Evolutionary conservation across 2,797 vertebrate species (phyloP), one percentile per base, ranked within the genome.

Genomic region (Aulostomus chinensis): DNA sequence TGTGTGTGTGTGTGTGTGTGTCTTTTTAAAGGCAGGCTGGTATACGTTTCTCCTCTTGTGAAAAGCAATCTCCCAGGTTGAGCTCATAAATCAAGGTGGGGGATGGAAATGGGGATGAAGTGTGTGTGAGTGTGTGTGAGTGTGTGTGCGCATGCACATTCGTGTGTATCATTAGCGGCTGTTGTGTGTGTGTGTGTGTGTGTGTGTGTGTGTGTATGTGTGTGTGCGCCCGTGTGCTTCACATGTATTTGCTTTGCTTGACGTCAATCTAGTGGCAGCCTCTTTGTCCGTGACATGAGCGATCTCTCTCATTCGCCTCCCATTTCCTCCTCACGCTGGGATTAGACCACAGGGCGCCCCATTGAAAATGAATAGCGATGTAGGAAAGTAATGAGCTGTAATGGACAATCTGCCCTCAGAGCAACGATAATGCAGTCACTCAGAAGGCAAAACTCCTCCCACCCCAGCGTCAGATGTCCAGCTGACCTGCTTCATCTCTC

Each of bases 61-160:
- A 54, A 84, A 88, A 85, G 71, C 82, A 86, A 86, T 87, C 81
- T 85, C 67, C 75, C 72, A 58, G 76, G 71, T 84, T 77, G 84
- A 77, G 76, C 77, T 77, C 83, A 79, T 87, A 85, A 86, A 86
- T 87, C 85, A 85, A 37, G 60, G 50, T 62, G 67, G 85, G 86
- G 82, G 80, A 71, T 75, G 78, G 54, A 76, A 68, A 68, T 67
- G 38, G 20, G 49, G 58, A 54, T 60, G 56, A 67, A 60, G 51
- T 64, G 21, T 24, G 16, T 8, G 36, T n/a, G 11, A 42, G 11
- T 22, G 42, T 41, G 58, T 35, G 38, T 46, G 39, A 38, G n/a
- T 31, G 46, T 36, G 15, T 24, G 36, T 26, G 30, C 15, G 52
- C 9, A 32, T 20, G n/a, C n/a, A n/a, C n/a, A n/a, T n/a, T n/a